Percentiles rank a stretch among this genome's conserved stretches.
These are phyloP conservation scores for Castor canadensis DNA, from an alignment of 2,113 vertebrate species.

Conservation along the genomic window DNA sequence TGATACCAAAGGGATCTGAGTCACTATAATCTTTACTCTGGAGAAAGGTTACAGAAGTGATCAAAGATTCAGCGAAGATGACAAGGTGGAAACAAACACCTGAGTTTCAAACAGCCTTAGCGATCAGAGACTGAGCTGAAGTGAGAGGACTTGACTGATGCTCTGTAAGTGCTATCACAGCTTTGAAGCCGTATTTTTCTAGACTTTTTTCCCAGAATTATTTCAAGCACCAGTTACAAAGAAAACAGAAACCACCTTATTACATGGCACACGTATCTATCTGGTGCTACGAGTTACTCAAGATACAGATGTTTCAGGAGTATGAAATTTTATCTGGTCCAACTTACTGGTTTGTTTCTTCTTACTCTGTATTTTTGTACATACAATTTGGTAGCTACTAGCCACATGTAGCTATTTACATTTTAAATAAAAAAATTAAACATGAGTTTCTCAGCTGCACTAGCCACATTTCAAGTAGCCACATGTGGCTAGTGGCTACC, in stretches of 20 bases:
- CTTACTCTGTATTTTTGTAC: background rate
- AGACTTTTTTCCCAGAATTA: conserved; percentile 11
- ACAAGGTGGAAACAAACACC: conserved; percentile 51
- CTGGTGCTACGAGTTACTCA: background rate
- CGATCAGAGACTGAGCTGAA: conserved; percentile 6
- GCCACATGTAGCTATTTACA: background rate
- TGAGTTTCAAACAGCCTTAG: conserved; percentile 16
- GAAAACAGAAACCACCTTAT: background rate
- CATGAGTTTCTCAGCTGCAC: background rate
- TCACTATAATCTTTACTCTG: background rate
- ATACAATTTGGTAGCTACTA: background rate
- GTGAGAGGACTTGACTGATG: conserved; percentile 16
- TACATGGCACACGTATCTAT: background rate
- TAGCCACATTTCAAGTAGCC: background rate
- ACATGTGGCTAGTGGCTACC: background rate
- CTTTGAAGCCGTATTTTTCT: background rate
- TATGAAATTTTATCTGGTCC: background rate
- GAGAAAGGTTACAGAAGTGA: conserved; percentile 11
- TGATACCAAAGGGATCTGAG: conserved; percentile 13
- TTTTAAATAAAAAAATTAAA: background rate
- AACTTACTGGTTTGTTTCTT: background rate
- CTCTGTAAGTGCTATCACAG: background rate
- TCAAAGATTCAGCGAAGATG: conserved; percentile 17
- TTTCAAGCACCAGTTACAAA: conserved; percentile 42
- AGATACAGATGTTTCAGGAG: background rate